Evolutionary conservation across 2,797 vertebrate genomes (phyloP).

Genomic region (Cossypha heuglini): DNA sequence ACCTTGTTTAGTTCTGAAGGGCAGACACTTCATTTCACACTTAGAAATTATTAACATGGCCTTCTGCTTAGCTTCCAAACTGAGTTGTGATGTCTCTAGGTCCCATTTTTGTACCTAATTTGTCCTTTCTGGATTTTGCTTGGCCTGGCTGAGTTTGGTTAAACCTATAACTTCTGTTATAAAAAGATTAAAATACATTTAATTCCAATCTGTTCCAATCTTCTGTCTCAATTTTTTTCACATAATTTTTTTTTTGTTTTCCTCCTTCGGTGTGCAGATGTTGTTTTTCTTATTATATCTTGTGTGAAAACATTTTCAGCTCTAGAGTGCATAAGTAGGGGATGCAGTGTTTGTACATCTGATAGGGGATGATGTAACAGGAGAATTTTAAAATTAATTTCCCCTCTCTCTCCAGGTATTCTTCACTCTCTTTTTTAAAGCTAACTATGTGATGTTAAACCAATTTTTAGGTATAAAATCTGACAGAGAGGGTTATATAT

Average conservation of each 20-base stretch:
- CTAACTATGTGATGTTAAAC: neutral
- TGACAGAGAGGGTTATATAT: neutral
- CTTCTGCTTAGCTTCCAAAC: constrained; percentile 9
- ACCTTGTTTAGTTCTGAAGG: neutral
- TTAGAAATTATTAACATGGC: neutral
- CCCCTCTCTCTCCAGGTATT: neutral
- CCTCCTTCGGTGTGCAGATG: neutral
- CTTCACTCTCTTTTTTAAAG: constrained; percentile 4
- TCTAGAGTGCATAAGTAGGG: neutral
- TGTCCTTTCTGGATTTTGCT: constrained; percentile 17
- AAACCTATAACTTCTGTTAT: constrained; percentile 42
- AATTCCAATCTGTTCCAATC: neutral
- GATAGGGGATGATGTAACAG: neutral
- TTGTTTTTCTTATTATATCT: neutral
- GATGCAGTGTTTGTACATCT: neutral
- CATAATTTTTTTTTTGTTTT: neutral
- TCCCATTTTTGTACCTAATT: constrained; percentile 11
- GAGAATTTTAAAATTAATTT: constrained; percentile 23
- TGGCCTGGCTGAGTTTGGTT: constrained; percentile 27
- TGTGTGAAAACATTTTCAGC: neutral
- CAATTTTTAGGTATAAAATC: neutral
- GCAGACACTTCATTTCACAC: neutral
- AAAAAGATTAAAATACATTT: constrained; percentile 15
- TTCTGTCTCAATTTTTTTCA: neutral
- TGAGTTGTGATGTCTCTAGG: neutral